phyloP scores from a whole-genome alignment of 2,888 invertebrate species.

The Cheilosia scutellata region DNA sequence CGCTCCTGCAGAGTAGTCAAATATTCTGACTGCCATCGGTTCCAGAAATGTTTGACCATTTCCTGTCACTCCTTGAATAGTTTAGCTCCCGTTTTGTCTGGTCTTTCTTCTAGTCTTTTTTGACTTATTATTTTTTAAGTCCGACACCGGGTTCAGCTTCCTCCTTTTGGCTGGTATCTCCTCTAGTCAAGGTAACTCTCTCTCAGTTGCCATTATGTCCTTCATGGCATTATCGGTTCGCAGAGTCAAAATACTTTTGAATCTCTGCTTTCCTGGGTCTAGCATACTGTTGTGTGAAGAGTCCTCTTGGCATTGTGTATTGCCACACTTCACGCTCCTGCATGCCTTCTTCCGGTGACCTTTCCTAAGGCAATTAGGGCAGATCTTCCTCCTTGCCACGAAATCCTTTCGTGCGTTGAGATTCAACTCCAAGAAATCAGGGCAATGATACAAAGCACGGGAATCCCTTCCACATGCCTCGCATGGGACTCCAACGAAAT shows the following conservation, averaged over 20 bases:
- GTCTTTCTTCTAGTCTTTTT: too few relatives aligned
- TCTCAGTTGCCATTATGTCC: background rate
- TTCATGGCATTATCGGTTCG: background rate
- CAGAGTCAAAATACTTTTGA: background rate
- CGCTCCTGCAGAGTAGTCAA: background rate
- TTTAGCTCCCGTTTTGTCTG: background rate
- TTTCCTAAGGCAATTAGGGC: background rate
- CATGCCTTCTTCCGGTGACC: background rate
- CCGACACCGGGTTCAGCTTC: background rate
- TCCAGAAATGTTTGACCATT: background rate
- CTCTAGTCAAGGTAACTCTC: background rate
- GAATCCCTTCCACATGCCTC: background rate
- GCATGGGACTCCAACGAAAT: background rate
- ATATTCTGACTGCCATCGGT: background rate
- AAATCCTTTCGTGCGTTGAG: background rate
- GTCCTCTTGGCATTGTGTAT: background rate
- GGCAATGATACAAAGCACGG: background rate
- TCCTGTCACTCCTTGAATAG: background rate
- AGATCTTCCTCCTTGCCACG: background rate
- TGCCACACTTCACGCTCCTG: background rate
- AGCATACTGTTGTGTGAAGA: background rate
- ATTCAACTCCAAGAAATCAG: background rate
- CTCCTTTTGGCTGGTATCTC: background rate
- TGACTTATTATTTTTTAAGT: background rate
- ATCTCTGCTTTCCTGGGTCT: background rate